Conservation (phyloP, 2,113 vertebrate species). For the Plecturocebus donacophilus region DNA sequence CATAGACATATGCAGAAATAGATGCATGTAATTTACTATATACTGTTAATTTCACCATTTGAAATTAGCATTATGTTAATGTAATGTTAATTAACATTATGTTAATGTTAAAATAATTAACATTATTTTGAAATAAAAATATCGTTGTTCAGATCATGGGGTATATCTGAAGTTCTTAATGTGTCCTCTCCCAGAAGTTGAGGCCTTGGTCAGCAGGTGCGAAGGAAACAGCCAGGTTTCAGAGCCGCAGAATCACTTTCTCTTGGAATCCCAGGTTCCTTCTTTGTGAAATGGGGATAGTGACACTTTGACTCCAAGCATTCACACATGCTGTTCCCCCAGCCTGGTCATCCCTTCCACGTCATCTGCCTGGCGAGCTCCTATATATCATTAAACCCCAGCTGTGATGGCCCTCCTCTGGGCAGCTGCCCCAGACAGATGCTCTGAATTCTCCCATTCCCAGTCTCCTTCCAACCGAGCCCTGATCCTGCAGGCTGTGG, state of each 20-base stretch:
- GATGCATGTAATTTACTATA: constrained; percentile 90
- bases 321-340: not conserved
- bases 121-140: constrained; percentile 60
- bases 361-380: not conserved
- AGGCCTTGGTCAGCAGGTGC: not conserved
- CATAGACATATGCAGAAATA: constrained; percentile 80
- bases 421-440: not conserved
- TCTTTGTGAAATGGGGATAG: not conserved
- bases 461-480: too few species aligned
- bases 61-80: constrained; percentile 6
- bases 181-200: not conserved
- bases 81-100: too few species aligned
- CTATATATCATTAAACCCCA: not conserved
- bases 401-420: not conserved
- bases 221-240: not conserved
- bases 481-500: not conserved
- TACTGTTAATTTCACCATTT: constrained; percentile 91
- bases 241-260: too few species aligned
- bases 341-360: not conserved
- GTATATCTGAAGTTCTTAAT: not conserved
- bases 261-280: not conserved
- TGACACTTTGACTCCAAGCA: not conserved
- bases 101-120: constrained; percentile 72
- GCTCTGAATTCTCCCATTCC: not conserved
- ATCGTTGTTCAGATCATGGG: not conserved